Percentiles rank a stretch among this genome's conserved stretches.
phyloP scores from a whole-genome alignment of 2,113 vertebrate genomes.

The Uria aalge region DNA sequence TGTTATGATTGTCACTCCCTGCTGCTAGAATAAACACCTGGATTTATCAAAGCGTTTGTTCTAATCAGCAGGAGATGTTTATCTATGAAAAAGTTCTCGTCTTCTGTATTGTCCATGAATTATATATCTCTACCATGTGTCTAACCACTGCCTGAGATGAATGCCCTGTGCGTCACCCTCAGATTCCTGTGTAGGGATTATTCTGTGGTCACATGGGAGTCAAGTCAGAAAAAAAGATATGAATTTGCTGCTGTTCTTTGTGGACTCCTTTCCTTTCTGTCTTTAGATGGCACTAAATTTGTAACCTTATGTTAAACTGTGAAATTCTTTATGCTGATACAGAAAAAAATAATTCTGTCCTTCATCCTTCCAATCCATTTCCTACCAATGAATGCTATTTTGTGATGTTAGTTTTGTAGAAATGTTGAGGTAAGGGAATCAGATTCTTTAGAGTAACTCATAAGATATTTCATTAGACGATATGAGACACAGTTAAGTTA shows the following conservation, averaged over 20 bases:
- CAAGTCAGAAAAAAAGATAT: background rate
- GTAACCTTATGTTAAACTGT: background rate
- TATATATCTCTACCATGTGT: background rate
- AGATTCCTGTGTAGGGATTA: background rate
- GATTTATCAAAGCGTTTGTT: constrained; percentile 6
- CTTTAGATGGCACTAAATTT: background rate
- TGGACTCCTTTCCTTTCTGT: background rate
- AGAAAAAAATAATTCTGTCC: background rate
- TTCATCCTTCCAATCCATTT: background rate
- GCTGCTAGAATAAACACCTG: constrained; percentile 22
- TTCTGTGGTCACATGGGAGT: background rate
- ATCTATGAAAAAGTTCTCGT: background rate
- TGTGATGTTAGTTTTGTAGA: background rate
- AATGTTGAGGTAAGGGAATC: background rate
- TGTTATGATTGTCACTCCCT: background rate
- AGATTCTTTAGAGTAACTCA: background rate
- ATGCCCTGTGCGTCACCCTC: background rate
- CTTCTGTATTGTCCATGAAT: background rate
- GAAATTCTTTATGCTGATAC: background rate
- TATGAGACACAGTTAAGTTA: background rate
- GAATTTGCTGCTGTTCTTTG: background rate
- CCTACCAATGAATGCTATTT: background rate
- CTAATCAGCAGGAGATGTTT: constrained; percentile 12
- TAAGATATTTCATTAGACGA: background rate
- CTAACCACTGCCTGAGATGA: background rate